Base-by-base conservation (phyloP, 2,888 invertebrate species). In the Rhingia rostrata region DNA sequence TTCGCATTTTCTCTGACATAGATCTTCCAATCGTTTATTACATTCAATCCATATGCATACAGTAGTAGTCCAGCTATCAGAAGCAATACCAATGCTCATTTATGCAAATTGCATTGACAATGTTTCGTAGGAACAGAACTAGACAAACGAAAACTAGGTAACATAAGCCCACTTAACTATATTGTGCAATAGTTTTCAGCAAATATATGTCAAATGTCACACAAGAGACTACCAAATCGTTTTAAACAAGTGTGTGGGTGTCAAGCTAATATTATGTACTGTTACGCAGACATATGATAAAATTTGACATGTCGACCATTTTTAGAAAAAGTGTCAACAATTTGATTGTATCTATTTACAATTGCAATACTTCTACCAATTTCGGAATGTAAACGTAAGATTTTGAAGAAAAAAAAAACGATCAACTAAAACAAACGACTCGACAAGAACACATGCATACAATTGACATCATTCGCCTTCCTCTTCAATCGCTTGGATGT, bases 151-250 rank as follows among this genome's bases (percentile, higher is more conserved):
- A 32, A 58, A 41, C 60, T 77, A 39, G 66, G 66, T 58, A 69
- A 69, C 73, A 78, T 73, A 78, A 83, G 10, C 73, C 83, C 73
- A 73, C 63, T 69, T 67, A 77, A 77, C 66, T 61, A 51, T 79
- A 63, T 83, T 83, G 83, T 78, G 78, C 78, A 83, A 83, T 64
- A 63, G 22, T 22, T 64, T 78, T 43, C 51, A 45, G 67, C 73
- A 61, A 78, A 83, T 78, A 83, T 78, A 64, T 83, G 83, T 83
- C 83, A 83, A 83, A 83, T 78, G 83, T 83, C 83, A 83, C 63
- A 74, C 69, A 47, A 73, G 56, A 63, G 69, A 78, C 83, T 79
- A 67, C 83, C 78, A 77, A 79, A 47, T 72, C 54, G 35, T 41
- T 39, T 53, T 6, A 32, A 10, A 37, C 30, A n/a, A 22, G 22